Base-by-base conservation (phyloP, 2,113 vertebrate genomes). In the Oreochromis spilurus region DNA sequence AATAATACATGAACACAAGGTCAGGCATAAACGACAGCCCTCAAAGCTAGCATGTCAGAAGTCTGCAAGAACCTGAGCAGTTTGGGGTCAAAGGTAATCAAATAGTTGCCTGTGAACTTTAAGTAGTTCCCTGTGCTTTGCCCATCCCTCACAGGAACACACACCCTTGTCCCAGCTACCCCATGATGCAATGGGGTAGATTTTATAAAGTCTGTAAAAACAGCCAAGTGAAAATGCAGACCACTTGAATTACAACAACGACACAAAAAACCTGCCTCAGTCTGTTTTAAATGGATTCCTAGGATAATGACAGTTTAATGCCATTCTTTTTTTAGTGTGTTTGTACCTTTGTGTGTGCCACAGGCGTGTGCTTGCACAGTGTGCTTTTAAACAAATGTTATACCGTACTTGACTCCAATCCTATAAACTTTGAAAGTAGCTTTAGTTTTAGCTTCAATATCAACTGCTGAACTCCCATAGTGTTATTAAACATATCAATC, bases 401-500 rank as follows among this genome's bases (percentile, higher is more conserved):
- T 40, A 72, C 36, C 16, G 8, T 24, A 38, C 34, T 13, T 24
- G 31, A 89, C 50, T 77, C 26, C 19, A 2, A 26, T 34, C 43
- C 31, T 5, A 54, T 77, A 82, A 84, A 86, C 55, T 83, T 90
- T 81, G 38, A 84, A 92, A 90, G 83, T 84, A 84, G 83, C 38
- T 80, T 38, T 21, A n/a, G 45, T 43, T 88, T 82, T 65, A 54
- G n/a, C 58, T 85, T 36, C 48, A 83, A 84, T 80, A 86, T 91
- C 55, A 88, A 77, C 83, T 82, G 45, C 88, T 65, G 55, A 60
- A 29, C 84, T 88, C 91, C 88, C 72, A 21, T 57, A 77, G 17
- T 9, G 57, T 95, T 92, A 94, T 94, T 93, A 93, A 88, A 89
- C 87, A 89, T 86, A 90, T 94, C 91, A 90, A 87, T 93, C 88